Conservation (phyloP, 2,797 vertebrate species). For the Malurus leucopterus region DNA sequence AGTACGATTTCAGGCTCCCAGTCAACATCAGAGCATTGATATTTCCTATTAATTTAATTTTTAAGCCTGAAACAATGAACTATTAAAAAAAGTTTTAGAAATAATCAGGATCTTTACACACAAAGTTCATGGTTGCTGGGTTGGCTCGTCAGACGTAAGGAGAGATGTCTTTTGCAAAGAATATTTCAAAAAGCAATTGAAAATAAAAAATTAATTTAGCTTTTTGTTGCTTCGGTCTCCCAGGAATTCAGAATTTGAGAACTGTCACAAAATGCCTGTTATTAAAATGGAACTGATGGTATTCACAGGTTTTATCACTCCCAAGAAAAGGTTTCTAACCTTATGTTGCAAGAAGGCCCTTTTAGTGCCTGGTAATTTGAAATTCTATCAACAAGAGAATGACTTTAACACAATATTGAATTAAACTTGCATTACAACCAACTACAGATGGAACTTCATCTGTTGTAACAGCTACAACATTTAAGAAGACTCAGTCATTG, state of each 20-base stretch:
- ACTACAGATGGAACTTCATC: conserved; percentile 34
- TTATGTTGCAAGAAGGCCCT: background rate
- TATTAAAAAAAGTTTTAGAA: background rate
- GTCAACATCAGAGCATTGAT: background rate
- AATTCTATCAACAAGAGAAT: conserved; percentile 2
- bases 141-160: background rate
- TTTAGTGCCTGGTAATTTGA: background rate
- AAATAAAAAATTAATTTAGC: background rate
- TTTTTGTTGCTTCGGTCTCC: background rate
- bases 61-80: background rate
- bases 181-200: background rate
- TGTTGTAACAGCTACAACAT: conserved; percentile 39
- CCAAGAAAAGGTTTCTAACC: background rate
- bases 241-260: background rate
- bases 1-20: background rate
- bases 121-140: background rate
- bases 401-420: background rate
- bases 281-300: background rate
- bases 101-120: background rate
- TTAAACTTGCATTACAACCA: conserved; percentile 11
- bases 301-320: background rate
- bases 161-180: background rate
- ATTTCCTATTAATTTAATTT: background rate
- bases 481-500: background rate
- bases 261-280: background rate